Evolutionary conservation across 2,113 vertebrate species (phyloP).

Genomic region (Taxidea taxus): DNA sequence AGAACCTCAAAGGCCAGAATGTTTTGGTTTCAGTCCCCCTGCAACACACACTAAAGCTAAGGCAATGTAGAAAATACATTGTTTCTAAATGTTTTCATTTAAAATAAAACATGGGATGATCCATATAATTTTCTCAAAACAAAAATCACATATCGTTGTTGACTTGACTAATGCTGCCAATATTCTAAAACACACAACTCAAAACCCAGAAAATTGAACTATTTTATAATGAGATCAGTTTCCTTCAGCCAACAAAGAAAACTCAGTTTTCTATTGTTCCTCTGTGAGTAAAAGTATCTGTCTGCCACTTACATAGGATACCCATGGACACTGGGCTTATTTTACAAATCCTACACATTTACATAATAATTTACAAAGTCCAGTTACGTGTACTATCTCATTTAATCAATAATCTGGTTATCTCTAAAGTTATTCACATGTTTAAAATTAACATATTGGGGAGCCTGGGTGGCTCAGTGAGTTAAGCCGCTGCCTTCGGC

Average conservation of each 20-base stretch:
- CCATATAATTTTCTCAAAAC: neutral
- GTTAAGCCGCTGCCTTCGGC: too few species aligned
- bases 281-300: neutral
- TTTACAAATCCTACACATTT: neutral
- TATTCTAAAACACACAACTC: neutral
- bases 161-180: too few species aligned
- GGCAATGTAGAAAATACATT: neutral
- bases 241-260: neutral
- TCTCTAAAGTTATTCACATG: neutral
- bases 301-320: neutral
- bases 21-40: neutral
- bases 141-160: neutral
- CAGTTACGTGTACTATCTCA: neutral
- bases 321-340: neutral
- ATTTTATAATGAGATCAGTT: neutral
- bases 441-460: neutral
- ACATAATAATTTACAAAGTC: neutral
- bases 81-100: neutral
- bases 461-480: too few species aligned
- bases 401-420: neutral
- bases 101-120: neutral
- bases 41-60: neutral
- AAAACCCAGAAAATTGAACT: neutral
- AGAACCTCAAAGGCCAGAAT: neutral
- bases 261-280: too few species aligned